Conservation (phyloP, 2,797 vertebrate genomes). For the Alauda arvensis region DNA sequence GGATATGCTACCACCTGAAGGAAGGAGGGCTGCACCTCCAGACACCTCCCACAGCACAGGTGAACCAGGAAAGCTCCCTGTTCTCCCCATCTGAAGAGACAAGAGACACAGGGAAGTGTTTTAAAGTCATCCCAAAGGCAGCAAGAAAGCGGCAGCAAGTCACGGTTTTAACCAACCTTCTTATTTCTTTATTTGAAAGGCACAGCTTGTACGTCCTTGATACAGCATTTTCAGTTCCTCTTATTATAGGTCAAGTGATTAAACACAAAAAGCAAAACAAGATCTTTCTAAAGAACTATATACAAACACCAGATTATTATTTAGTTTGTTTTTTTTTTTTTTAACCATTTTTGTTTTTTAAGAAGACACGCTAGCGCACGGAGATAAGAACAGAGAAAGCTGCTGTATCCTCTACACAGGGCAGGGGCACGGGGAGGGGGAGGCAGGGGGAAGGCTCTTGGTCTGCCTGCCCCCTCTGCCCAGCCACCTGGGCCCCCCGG, state of each 20-base stretch:
- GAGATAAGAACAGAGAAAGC: slow-evolving; percentile 63
- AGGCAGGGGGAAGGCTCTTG: not conserved
- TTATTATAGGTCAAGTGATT: slow-evolving; percentile 60
- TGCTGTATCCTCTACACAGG: slow-evolving; percentile 67
- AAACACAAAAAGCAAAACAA: slow-evolving; percentile 68
- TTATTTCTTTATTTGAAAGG: slow-evolving; percentile 78
- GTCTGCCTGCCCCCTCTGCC: not conserved
- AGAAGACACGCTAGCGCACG: slow-evolving; percentile 63
- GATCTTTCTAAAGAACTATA: slow-evolving; percentile 71
- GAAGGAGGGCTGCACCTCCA: not conserved
- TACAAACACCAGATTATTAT: slow-evolving; percentile 68
- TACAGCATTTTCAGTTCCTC: slow-evolving; percentile 68
- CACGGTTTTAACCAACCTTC: slow-evolving; percentile 66
- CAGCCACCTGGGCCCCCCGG: not conserved
- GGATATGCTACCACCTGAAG: not conserved
- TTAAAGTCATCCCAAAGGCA: not conserved
- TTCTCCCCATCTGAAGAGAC: not conserved
- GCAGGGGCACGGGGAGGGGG: not conserved
- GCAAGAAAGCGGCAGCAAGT: not conserved
- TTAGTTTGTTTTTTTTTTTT: not conserved
- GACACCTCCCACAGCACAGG: not conserved
- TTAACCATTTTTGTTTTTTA: slow-evolving; percentile 52
- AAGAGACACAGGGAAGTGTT: not conserved
- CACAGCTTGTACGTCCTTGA: slow-evolving; percentile 73
- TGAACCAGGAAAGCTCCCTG: not conserved